Evolutionary conservation across 2,888 invertebrate genomes (phyloP).

Genomic region (Lingula anatina): DNA sequence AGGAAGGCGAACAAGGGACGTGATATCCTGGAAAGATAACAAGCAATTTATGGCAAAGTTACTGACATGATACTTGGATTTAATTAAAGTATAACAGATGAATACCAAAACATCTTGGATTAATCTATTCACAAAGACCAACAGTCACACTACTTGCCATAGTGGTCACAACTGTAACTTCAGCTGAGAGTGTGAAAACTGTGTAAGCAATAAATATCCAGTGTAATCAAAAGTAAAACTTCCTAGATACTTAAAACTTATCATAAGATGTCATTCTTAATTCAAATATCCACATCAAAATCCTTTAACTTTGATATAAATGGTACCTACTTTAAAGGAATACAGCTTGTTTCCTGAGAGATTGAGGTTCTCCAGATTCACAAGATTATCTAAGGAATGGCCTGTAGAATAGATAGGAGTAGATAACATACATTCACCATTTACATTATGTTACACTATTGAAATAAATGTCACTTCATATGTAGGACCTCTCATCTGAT

Average conservation of each 20-base stretch:
- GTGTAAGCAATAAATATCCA: no score
- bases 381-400: constrained; percentile 34
- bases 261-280: no score
- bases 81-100: no score
- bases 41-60: neutral
- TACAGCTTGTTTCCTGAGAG: constrained; percentile 47
- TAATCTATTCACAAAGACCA: no score
- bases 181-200: neutral
- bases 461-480: neutral
- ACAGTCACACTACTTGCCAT: neutral
- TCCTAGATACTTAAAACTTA: no score
- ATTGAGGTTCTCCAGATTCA: constrained; percentile 39
- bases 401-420: constrained; percentile 20
- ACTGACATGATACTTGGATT: neutral
- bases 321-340: constrained; percentile 41
- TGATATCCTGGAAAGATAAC: constrained; percentile 36
- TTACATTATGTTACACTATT: no score
- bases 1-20: constrained; percentile 36
- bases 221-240: no score
- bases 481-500: no score
- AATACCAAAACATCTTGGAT: no score
- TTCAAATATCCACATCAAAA: no score
- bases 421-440: neutral
- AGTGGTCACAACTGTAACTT: neutral
- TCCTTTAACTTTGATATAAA: no score